Evolutionary conservation across 2,113 vertebrate species (phyloP), one percentile per base, ranked within the genome.

Genomic region (Brachirus orientalis): DNA sequence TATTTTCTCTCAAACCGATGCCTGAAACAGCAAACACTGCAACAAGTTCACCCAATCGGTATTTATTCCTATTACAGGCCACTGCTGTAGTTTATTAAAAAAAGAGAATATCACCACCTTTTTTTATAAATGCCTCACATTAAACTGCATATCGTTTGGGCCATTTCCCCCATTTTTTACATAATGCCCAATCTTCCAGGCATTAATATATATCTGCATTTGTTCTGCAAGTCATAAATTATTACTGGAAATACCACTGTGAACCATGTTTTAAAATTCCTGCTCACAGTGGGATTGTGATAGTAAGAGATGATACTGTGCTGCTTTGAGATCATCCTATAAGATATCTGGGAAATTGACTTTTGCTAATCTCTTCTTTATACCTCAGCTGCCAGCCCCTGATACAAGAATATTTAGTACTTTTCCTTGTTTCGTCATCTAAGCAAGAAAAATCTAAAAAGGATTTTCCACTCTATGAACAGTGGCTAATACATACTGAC

Each of bases 191-290:
- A 4, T 53, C 28, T 66, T 63, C 58, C 6, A 35, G 2, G 7
- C 10, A 37, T 48, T 60, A 69, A n/a, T 35, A 53, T 17, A 66
- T n/a, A 47, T 12, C 7, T 47, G 14, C 17, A 69, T 52, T 38
- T 69, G 9, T 35, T 51, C 28, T 44, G 41, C 20, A 43, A 62
- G 47, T 52, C 28, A 61, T 70, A 51, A 53, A 60, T 40, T 50
- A 28, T 58, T 40, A 36, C 38, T 54, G n/a, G 37, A 47, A 54
- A 48, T 38, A 46, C 22, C 18, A 36, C 44, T 19, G n/a, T 74
- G 43, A 77, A 69, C 64, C 51, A 59, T 68, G 50, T 84, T 73
- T 82, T 70, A 70, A 70, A 79, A 81, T 76, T 79, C 71, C 67
- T 86, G 67, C 57, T 63, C n/a, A 50, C 20, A 33, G 50, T 38